Evolutionary conservation across 1,140 invertebrate genomes (phyloP), one percentile per base, ranked within the genome.

Genomic region (Caerostris darwini): DNA sequence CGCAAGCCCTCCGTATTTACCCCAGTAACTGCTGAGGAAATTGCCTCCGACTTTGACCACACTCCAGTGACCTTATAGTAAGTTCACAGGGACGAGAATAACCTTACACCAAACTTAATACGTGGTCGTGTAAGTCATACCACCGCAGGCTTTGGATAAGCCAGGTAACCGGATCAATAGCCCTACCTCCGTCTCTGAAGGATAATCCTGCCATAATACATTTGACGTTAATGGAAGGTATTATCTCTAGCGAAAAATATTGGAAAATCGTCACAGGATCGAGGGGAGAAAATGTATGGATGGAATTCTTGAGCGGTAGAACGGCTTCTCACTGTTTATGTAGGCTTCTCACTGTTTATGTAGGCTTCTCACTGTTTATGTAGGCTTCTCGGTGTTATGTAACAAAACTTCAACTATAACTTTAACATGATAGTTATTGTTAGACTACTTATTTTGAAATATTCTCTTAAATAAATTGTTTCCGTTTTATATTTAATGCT

Each of bases 11-110:
- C 57, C 89, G 17, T 93, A 82, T 93, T 93, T 93, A 93, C 91
- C 83, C 64, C 91, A 93, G 58, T 93, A 93, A 90, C 89, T 90
- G 91, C 83, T 50, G 53, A 86, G 34, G 82, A 93, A 93, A 93
- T 93, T 93, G 91, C 91, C 71, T 93, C 83, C 58, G 19, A 64
- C 59, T 56, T 82, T 58, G 54, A 67, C 19, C 64, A 58, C 71
- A 83, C 90, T 83, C 81, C 14, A 83, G 58, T 83, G 77, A 77
- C 19, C 69, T 59, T 81, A 58, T 90, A 77, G 69, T 90, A 90
- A 90, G 89, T 90, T 90, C 89, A 90, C 69, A 90, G 89, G 6
- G 10, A 77, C 69, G 67, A 90, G 89, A 90, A 57, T 77, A 83
- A 90, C 58, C 69, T 89, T 89, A 61, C 85, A 90, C 89, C 87